phyloP scores from a whole-genome alignment of 2,113 vertebrate genomes.

The Nibea coibor region DNA sequence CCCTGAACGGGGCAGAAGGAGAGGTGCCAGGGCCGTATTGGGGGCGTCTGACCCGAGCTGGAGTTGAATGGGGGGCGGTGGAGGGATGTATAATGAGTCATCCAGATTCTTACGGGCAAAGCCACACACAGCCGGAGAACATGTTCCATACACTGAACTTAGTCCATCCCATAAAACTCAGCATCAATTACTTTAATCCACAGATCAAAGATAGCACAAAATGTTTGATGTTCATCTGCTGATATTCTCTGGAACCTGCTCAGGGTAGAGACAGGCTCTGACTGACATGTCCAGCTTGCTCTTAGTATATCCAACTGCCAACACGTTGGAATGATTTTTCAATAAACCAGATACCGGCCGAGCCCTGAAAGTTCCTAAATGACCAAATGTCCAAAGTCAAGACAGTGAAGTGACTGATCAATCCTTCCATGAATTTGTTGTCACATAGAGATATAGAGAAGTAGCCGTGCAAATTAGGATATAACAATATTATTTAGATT shows the following conservation, averaged over 20 bases:
- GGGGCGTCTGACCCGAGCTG: constrained; percentile 71
- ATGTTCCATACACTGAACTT: constrained; percentile 67
- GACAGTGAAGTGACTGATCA: background rate
- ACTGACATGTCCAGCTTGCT: constrained; percentile 21
- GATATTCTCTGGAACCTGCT: constrained; percentile 49
- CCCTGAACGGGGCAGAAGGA: constrained; percentile 67
- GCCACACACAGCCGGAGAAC: constrained; percentile 63
- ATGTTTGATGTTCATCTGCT: constrained; percentile 65
- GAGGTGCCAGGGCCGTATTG: constrained; percentile 81
- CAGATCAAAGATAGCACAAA: constrained; percentile 68
- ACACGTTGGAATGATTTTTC: constrained; percentile 34
- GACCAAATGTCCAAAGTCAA: constrained; percentile 6
- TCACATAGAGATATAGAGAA: background rate
- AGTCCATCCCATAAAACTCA: constrained; percentile 71
- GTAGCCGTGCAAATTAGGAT: background rate
- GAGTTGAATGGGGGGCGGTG: constrained; percentile 47
- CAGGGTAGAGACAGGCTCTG: constrained; percentile 7
- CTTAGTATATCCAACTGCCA: constrained; percentile 16
- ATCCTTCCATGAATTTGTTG: background rate
- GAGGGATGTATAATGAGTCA: constrained; percentile 75
- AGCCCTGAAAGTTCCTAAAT: background rate
- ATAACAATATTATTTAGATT: background rate
- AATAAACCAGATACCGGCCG: constrained; percentile 15
- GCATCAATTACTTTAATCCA: constrained; percentile 72
- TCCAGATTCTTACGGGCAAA: constrained; percentile 74